Evolutionary conservation across 1,140 invertebrate genomes (phyloP), one percentile per base, ranked within the genome.

Genomic region (Heliothis virescens): DNA sequence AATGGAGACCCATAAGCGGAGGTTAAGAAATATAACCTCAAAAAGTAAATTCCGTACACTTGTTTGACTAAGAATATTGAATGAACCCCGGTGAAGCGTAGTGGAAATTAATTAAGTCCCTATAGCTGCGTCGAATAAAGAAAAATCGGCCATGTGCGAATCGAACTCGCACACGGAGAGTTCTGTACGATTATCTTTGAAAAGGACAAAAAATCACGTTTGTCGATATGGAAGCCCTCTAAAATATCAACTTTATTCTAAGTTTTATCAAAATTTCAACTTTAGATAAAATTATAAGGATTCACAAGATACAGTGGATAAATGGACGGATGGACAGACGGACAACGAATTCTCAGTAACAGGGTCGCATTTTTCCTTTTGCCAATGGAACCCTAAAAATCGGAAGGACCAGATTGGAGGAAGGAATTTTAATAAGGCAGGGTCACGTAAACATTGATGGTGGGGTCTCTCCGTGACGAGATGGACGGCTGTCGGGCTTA

Each of bases 351-450:
- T 7, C 34, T 34, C 34, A 34, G 34, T 34, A 34, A 34, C 7
- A 34, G 34, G 7, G 34, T 34, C 34, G 3, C 3, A 34, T 34
- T 34, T 34, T 34, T 34, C 34, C 34, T 41, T 41, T 9, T 41
- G 34, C 5, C 5, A 9, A 41, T 9, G 34, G 34, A 41, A 5
- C 34, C 34, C 34, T 41, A 41, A 41, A 41, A 41, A 83, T 82
- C 76, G 85, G 84, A 89, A 89, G 88, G 88, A 88, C 86, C 85
- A 83, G 79, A 86, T 86, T 79, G 85, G 83, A 79, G 80, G 79
- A 21, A 86, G 88, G 90, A 91, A 93, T 93, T 93, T 93, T 93
- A 93, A 93, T 93, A 93, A 93, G 89, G 87, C 78, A 76, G 72
- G 83, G 86, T 91, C 92, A 91, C 91, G 92, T 93, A 93, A 91